A percentile compares a stretch with the other conserved stretches of the same genome.
Evolutionary conservation across 2,797 vertebrate species (phyloP).

Genomic region (Ctenosaura bakeri): DNA sequence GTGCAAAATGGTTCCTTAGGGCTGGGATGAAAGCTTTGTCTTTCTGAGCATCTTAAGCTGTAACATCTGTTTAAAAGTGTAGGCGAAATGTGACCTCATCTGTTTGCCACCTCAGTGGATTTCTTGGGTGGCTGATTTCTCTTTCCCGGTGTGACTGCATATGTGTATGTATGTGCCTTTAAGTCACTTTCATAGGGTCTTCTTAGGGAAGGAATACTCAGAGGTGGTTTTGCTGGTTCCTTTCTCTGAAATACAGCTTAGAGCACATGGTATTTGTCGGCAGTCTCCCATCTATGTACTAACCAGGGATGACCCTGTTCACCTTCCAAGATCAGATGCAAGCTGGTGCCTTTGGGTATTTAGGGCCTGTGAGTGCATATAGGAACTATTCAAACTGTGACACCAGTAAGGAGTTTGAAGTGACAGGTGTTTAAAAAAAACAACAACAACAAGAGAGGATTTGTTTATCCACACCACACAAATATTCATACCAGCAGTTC

Average conservation of each 20-base stretch:
- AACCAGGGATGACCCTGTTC: too few relatives aligned
- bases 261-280: too few relatives aligned
- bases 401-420: slow-evolving; percentile 34
- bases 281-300: too few relatives aligned
- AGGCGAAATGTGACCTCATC: slow-evolving; percentile 47
- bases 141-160: slow-evolving; percentile 33
- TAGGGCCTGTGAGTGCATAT: slow-evolving; percentile 13
- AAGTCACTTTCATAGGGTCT: too few relatives aligned
- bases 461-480: slow-evolving; percentile 24
- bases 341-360: too few relatives aligned
- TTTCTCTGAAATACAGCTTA: too few relatives aligned
- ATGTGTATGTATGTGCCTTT: neutral
- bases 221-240: too few relatives aligned
- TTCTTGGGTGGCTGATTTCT: slow-evolving; percentile 56
- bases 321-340: too few relatives aligned
- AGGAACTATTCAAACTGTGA: slow-evolving; percentile 52
- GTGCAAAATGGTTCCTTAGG: slow-evolving; percentile 44
- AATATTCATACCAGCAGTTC: neutral
- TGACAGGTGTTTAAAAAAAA: slow-evolving; percentile 1
- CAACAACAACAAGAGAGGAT: neutral
- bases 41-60: slow-evolving; percentile 44
- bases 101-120: slow-evolving; percentile 38
- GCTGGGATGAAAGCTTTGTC: slow-evolving; percentile 45
- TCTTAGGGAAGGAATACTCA: too few relatives aligned
- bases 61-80: slow-evolving; percentile 61